Percentiles rank a stretch among this genome's conserved stretches.
phyloP scores from a whole-genome alignment of 2,113 vertebrate species.

The Chloropsis cyanopogon region DNA sequence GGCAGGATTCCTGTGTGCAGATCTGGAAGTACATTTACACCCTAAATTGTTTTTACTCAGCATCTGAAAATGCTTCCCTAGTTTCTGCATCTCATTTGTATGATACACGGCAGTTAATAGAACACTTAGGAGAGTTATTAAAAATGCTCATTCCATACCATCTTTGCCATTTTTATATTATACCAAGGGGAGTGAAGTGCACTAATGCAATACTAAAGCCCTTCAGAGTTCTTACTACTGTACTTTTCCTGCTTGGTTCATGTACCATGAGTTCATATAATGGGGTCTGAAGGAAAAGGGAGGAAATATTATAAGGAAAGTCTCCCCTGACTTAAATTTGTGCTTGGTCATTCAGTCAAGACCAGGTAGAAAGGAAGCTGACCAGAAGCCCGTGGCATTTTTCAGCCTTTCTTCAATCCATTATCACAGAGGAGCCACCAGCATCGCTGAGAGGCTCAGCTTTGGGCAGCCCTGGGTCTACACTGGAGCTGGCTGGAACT shows the following conservation, averaged over 20 bases:
- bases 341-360: background rate
- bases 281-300: slow-evolving; percentile 1
- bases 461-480: background rate
- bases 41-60: slow-evolving; percentile 59
- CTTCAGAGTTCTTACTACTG: slow-evolving; percentile 51
- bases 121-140: slow-evolving; percentile 71
- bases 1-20: background rate
- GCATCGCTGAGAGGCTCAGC: accelerated
- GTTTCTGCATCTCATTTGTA: slow-evolving; percentile 56
- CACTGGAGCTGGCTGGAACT: background rate
- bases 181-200: slow-evolving; percentile 54
- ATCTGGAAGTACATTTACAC: slow-evolving; percentile 26
- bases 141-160: slow-evolving; percentile 58
- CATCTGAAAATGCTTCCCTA: slow-evolving; percentile 56
- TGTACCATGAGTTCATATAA: background rate
- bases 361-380: background rate
- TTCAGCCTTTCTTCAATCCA: background rate
- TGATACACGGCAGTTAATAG: slow-evolving; percentile 59
- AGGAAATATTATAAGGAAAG: background rate
- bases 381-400: accelerated
- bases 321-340: background rate
- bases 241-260: slow-evolving; percentile 28
- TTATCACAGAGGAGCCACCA: background rate
- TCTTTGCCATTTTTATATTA: slow-evolving; percentile 65
- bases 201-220: slow-evolving; percentile 51